Conservation (phyloP, 2,888 invertebrate genomes). For the Lepidocyrtoides sp. region DNA sequence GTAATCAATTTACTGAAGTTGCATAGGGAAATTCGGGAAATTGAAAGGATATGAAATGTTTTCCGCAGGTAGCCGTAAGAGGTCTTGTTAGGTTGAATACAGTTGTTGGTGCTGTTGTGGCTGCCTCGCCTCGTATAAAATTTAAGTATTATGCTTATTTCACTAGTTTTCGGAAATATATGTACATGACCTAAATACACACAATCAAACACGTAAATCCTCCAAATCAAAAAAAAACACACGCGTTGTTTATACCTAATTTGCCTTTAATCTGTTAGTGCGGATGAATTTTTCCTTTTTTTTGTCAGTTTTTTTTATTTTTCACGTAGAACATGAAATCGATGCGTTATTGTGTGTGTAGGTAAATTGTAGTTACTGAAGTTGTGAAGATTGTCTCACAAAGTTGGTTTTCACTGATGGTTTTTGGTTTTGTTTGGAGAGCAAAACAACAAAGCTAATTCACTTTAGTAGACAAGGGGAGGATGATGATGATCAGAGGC, state of each 20-base stretch:
- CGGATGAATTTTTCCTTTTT: no score
- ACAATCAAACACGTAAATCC: background rate
- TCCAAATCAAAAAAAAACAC: background rate
- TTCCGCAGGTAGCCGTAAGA: conserved; percentile 81
- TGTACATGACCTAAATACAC: background rate
- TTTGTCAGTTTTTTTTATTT: background rate
- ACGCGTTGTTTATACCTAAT: no score
- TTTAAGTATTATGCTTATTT: background rate
- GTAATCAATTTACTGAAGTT: conserved; percentile 77
- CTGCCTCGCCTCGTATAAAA: no score
- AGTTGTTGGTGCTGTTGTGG: no score
- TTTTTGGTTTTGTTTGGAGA: background rate
- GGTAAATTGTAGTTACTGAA: no score
- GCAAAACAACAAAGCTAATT: conserved; percentile 53
- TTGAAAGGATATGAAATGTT: conserved; percentile 80
- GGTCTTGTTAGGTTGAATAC: conserved; percentile 59
- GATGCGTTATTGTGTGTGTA: background rate
- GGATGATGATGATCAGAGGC: conserved; percentile 11
- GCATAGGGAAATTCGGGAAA: conserved; percentile 80
- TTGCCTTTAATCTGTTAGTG: no score
- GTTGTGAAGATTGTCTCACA: background rate
- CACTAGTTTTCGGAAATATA: no score
- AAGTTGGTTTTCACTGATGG: background rate
- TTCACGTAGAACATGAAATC: background rate
- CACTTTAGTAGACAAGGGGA: background rate